phyloP scores from a whole-genome alignment of 2,113 vertebrate species.

The Osmerus mordax region DNA sequence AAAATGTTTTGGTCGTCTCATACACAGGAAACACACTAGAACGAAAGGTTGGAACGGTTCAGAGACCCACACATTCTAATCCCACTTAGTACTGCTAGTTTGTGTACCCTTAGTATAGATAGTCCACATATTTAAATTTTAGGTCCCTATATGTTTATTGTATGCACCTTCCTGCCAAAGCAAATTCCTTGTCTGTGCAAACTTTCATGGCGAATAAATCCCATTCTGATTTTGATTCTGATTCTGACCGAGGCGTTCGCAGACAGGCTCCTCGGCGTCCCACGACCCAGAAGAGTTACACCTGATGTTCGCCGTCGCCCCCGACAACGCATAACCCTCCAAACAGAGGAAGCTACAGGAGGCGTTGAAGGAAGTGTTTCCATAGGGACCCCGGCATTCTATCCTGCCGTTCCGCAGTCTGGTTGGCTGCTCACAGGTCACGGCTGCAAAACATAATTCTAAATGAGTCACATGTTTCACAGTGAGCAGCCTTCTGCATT shows the following conservation, averaged over 20 bases:
- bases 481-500: too few relatives aligned
- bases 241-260: neutral
- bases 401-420: neutral
- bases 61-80: too few relatives aligned
- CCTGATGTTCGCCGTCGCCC: neutral
- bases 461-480: too few relatives aligned
- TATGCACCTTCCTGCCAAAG: too few relatives aligned
- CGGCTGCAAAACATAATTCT: neutral
- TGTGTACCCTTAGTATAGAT: too few relatives aligned
- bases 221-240: too few relatives aligned
- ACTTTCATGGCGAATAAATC: too few relatives aligned
- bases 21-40: neutral
- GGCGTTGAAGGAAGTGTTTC: neutral
- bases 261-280: neutral
- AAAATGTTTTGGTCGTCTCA: neutral
- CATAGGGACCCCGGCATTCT: neutral
- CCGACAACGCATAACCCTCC: neutral
- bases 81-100: too few relatives aligned
- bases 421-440: neutral
- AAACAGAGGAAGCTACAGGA: constrained; percentile 1
- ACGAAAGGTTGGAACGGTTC: neutral
- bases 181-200: too few relatives aligned
- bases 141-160: too few relatives aligned
- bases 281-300: neutral
- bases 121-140: too few relatives aligned